Evolutionary conservation across 2,888 invertebrate species (phyloP).

Genomic region (Mantis religiosa): DNA sequence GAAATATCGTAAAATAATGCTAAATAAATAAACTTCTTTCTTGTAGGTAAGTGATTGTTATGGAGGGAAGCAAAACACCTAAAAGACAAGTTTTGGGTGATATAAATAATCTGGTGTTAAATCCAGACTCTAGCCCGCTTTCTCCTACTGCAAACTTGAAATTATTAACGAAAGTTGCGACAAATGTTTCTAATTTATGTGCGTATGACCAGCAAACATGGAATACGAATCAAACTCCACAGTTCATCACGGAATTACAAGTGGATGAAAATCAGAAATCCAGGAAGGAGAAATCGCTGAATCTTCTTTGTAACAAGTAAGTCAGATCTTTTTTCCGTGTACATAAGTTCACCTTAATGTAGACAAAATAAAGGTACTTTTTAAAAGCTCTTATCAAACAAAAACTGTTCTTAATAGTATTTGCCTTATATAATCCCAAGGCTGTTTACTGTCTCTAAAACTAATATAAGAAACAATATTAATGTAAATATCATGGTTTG

Average conservation of each 20-base stretch:
- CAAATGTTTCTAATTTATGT: background rate
- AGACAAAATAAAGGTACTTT: too few relatives aligned
- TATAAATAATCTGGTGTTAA: constrained; percentile 52
- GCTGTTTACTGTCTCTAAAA: too few relatives aligned
- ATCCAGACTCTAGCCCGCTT: constrained; percentile 42
- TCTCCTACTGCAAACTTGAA: constrained; percentile 66
- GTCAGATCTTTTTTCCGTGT: constrained; percentile 21
- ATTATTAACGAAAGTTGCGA: constrained; percentile 60
- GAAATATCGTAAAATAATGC: background rate
- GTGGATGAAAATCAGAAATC: constrained; percentile 42
- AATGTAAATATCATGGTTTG: too few relatives aligned
- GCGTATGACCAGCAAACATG: background rate
- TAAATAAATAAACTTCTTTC: background rate
- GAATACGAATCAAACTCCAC: background rate
- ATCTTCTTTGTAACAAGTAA: constrained; percentile 58
- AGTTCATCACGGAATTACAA: background rate
- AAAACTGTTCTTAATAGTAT: too few relatives aligned
- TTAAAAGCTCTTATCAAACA: too few relatives aligned
- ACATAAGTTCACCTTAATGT: too few relatives aligned
- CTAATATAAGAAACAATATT: too few relatives aligned
- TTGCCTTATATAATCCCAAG: too few relatives aligned
- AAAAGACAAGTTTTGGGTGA: constrained; percentile 54
- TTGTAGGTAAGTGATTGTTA: background rate
- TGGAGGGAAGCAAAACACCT: constrained; percentile 38
- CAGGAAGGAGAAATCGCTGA: constrained; percentile 57